Evolutionary conservation across 1,140 invertebrate genomes (phyloP).

Genomic region (Macrobrachium nipponense): DNA sequence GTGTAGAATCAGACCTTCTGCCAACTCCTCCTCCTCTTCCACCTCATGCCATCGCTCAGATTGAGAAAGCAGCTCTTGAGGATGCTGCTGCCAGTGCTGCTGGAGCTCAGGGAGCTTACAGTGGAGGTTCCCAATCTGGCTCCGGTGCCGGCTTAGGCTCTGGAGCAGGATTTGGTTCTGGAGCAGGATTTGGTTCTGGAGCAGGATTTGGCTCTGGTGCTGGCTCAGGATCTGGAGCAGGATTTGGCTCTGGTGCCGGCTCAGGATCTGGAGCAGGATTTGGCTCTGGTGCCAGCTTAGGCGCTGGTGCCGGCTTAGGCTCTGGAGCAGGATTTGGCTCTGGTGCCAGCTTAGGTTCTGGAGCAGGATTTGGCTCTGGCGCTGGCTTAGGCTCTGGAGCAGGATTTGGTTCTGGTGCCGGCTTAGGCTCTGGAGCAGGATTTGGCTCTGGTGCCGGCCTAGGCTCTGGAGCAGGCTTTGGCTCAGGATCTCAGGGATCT

Average conservation of each 20-base stretch:
- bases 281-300: background rate
- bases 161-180: background rate
- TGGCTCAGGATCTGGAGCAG: background rate
- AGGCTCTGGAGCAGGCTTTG: background rate
- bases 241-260: background rate
- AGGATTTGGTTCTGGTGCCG: background rate
- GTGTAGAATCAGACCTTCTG: no score
- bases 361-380: background rate
- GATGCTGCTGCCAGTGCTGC: no score
- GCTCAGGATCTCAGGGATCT: background rate
- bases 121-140: no score
- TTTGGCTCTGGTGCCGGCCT: background rate
- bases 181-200: background rate
- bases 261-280: background rate
- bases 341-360: background rate
- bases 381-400: background rate
- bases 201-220: background rate
- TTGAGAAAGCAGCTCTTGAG: no score
- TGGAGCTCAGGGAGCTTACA: no score
- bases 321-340: background rate
- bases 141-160: background rate
- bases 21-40: no score
- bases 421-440: background rate
- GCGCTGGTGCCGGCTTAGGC: background rate
- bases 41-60: no score